Conservation (phyloP, 2,888 invertebrate genomes). For the Rotaria macrura region DNA sequence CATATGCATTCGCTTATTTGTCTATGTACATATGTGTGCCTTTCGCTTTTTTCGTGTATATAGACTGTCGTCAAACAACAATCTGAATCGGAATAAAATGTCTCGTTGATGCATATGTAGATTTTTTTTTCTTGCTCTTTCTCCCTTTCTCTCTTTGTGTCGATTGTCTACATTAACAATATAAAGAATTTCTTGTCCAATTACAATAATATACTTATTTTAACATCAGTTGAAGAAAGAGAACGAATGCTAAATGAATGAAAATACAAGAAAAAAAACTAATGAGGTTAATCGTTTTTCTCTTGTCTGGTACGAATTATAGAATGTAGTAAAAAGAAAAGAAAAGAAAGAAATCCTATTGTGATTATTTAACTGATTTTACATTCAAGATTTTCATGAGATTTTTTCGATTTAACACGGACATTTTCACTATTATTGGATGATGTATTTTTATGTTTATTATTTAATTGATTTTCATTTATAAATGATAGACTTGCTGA, state of each 20-base stretch:
- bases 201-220: background rate
- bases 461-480: background rate
- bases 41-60: constrained; percentile 1
- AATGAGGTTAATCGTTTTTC: too few relatives aligned
- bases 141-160: background rate
- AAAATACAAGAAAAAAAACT: too few relatives aligned
- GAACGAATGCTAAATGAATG: background rate
- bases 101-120: background rate
- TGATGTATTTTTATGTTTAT: constrained; percentile 4
- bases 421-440: background rate
- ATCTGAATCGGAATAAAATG: background rate
- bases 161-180: background rate
- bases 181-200: background rate
- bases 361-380: background rate
- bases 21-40: background rate
- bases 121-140: background rate
- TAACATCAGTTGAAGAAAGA: background rate
- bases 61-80: constrained; percentile 7
- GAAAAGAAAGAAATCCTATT: background rate
- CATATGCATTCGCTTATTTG: background rate
- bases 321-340: too few relatives aligned
- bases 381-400: background rate
- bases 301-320: too few relatives aligned
- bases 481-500: background rate
- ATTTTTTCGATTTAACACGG: background rate